A percentile compares a stretch with the other conserved stretches of the same genome.
Conservation (phyloP, 1,140 invertebrate genomes). For the Telenomus remus region DNA sequence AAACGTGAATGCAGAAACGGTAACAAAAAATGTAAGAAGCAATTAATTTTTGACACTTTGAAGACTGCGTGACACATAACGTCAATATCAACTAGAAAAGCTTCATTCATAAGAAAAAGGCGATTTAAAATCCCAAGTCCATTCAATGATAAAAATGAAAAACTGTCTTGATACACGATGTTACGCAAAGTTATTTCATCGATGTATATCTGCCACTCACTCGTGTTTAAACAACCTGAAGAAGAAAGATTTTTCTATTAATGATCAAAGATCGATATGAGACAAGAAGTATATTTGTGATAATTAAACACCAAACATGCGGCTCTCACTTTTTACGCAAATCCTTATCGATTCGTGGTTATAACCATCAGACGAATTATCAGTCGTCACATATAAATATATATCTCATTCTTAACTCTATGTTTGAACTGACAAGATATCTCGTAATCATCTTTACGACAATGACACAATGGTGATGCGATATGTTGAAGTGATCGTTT, state of each 20-base stretch:
- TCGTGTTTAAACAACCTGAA: constrained; percentile 7
- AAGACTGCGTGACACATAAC: too few relatives aligned
- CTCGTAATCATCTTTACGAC: constrained; percentile 47
- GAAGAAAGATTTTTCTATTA: constrained; percentile 15
- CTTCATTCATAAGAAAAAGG: too few relatives aligned
- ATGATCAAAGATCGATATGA: constrained; percentile 31
- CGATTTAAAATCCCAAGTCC: too few relatives aligned
- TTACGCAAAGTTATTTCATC: not conserved
- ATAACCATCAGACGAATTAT: constrained; percentile 41
- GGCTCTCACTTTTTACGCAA: constrained; percentile 16
- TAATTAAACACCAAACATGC: constrained; percentile 33
- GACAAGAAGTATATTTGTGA: constrained; percentile 18
- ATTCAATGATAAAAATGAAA: too few relatives aligned
- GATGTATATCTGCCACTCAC: constrained; percentile 8
- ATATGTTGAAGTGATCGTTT: constrained; percentile 52
- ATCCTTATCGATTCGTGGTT: constrained; percentile 30
- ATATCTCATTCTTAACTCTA: constrained; percentile 20
- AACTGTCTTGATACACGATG: too few relatives aligned
- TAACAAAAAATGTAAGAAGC: not conserved
- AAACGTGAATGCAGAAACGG: not conserved
- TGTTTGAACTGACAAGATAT: constrained; percentile 30
- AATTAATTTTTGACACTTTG: not conserved
- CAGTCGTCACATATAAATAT: constrained; percentile 26
- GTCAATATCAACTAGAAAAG: too few relatives aligned
- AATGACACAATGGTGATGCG: constrained; percentile 49